phyloP scores from a whole-genome alignment of 2,797 vertebrate species.

The Falco columbarius region DNA sequence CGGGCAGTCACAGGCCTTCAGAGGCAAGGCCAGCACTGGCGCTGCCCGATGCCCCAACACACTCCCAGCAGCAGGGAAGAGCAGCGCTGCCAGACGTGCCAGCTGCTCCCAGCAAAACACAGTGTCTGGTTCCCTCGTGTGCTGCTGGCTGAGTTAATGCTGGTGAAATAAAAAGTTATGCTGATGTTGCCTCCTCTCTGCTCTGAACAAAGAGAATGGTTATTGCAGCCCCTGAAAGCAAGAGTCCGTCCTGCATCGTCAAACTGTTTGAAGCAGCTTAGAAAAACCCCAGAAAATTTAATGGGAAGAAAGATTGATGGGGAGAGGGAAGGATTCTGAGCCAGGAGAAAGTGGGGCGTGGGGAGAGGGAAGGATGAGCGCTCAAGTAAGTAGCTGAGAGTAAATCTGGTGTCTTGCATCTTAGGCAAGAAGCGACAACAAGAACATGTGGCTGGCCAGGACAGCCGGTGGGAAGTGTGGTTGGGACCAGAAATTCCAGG shows the following conservation, averaged over 20 bases:
- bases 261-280: not conserved
- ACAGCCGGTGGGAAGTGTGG: fast-evolving
- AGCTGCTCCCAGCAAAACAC: not conserved
- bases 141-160: not conserved
- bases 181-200: not conserved
- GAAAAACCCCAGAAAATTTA: not conserved
- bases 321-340: not conserved
- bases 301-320: not conserved
- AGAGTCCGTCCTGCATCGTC: not conserved
- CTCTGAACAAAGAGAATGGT: not conserved
- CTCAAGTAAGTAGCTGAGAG: too few species aligned
- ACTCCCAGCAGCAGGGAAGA: not conserved
- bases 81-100: fast-evolving
- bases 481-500: not conserved
- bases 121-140: not conserved
- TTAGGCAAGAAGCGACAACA: not conserved
- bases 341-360: not conserved
- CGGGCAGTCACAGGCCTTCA: not conserved
- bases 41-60: not conserved
- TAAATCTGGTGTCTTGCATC: not conserved
- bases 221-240: not conserved
- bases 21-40: not conserved
- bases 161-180: not conserved
- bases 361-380: not conserved
- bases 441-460: not conserved